Percentiles rank a stretch among this genome's conserved stretches.
phyloP scores from a whole-genome alignment of 2,797 vertebrate species.

The Hephaestus fuliginosus region DNA sequence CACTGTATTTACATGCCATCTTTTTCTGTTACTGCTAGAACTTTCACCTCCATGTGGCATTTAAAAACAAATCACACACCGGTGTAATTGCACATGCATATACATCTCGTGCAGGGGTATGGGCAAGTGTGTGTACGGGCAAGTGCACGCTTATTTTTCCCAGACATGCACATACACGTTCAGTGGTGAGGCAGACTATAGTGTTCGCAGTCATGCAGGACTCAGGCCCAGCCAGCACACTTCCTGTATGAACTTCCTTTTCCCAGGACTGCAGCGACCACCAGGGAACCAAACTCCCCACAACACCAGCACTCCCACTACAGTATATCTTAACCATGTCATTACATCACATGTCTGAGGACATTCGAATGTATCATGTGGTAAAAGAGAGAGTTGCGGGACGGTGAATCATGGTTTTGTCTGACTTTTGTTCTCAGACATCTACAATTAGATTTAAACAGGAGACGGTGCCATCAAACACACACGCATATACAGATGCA shows the following conservation, averaged over 20 bases:
- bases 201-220: slow-evolving; percentile 45
- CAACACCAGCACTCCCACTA: slow-evolving; percentile 23
- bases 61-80: slow-evolving; percentile 20
- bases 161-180: neutral
- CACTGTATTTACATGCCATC: neutral
- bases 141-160: neutral
- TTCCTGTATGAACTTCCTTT: slow-evolving; percentile 74
- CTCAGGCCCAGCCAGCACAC: slow-evolving; percentile 54
- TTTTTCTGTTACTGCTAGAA: slow-evolving; percentile 5
- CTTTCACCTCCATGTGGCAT: slow-evolving; percentile 14
- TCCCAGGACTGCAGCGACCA: slow-evolving; percentile 53
- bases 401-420: slow-evolving; percentile 24
- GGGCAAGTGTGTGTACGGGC: neutral
- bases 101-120: neutral
- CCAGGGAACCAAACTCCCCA: slow-evolving; percentile 42
- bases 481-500: neutral
- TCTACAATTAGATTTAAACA: slow-evolving; percentile 49
- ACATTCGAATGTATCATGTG: slow-evolving; percentile 14
- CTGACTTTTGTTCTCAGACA: slow-evolving; percentile 47
- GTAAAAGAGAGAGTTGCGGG: slow-evolving; percentile 1
- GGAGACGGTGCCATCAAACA: neutral
- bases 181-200: slow-evolving; percentile 33
- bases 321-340: slow-evolving; percentile 23
- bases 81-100: neutral
- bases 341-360: slow-evolving; percentile 60